Conservation (phyloP, 2,113 vertebrate genomes). For the Sander vitreus region DNA sequence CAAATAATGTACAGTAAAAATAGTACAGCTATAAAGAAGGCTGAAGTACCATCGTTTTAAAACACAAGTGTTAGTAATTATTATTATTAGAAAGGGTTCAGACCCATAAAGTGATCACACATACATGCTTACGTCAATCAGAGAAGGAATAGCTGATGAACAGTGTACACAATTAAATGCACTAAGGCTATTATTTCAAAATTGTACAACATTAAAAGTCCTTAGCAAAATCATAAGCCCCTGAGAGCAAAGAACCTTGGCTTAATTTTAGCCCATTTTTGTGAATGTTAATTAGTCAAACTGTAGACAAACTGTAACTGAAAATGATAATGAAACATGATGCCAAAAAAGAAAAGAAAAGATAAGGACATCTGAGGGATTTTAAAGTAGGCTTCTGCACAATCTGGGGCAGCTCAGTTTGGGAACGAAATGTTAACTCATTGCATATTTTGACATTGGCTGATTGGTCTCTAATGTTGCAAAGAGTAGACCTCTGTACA, state of each 20-base stretch:
- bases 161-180: not conserved
- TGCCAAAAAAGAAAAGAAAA: not conserved
- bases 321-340: constrained; percentile 15
- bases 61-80: not conserved
- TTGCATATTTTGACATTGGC: not conserved
- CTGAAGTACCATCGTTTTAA: too few species aligned
- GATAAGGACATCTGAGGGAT: not conserved
- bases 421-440: not conserved
- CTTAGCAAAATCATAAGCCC: not conserved
- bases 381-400: not conserved
- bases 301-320: not conserved
- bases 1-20: not conserved
- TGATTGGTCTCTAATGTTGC: not conserved
- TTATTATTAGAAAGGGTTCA: not conserved
- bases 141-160: not conserved
- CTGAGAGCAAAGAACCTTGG: not conserved
- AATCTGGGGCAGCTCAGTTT: not conserved
- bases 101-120: not conserved
- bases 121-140: not conserved
- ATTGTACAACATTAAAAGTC: too few species aligned
- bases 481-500: not conserved
- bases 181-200: not conserved
- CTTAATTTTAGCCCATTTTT: constrained; percentile 8
- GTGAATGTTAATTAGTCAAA: constrained; percentile 5
- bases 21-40: not conserved